Conservation (phyloP, 2,888 invertebrate species). For the Ennomos quercinarius region DNA sequence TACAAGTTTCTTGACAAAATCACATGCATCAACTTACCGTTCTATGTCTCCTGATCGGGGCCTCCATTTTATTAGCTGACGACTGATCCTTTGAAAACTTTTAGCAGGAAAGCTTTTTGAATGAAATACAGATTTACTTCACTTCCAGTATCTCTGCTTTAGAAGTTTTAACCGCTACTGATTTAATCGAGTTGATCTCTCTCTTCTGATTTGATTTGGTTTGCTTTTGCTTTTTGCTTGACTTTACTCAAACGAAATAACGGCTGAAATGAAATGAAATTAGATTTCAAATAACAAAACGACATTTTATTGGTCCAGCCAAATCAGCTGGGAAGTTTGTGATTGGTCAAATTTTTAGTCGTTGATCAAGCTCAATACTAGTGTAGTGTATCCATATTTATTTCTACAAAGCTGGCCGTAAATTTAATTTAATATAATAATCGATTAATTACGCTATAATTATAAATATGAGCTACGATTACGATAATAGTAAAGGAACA, state of each 20-base stretch:
- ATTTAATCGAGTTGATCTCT: neutral
- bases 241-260: constrained; percentile 19
- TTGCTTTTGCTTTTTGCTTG: neutral
- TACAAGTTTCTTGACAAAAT: constrained; percentile 8
- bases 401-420: too few relatives aligned
- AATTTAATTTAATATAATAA: too few relatives aligned
- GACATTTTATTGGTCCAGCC: constrained; percentile 18
- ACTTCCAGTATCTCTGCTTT: constrained; percentile 21
- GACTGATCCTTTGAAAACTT: constrained; percentile 9
- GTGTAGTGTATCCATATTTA: too few relatives aligned
- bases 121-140: constrained; percentile 30
- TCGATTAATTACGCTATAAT: too few relatives aligned
- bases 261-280: constrained; percentile 15
- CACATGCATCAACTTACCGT: constrained; percentile 53
- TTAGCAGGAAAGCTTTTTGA: constrained; percentile 24
- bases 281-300: constrained; percentile 22
- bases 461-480: too few relatives aligned
- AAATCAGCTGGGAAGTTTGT: constrained; percentile 33
- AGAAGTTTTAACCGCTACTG: constrained; percentile 7
- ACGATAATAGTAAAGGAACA: too few relatives aligned
- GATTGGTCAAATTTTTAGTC: constrained; percentile 28
- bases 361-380: neutral
- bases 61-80: constrained; percentile 60
- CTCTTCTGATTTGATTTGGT: neutral
- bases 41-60: constrained; percentile 64